Evolutionary conservation across 2,888 invertebrate genomes (phyloP), one percentile per base, ranked within the genome.

Genomic region (Acanthopleura granulata): DNA sequence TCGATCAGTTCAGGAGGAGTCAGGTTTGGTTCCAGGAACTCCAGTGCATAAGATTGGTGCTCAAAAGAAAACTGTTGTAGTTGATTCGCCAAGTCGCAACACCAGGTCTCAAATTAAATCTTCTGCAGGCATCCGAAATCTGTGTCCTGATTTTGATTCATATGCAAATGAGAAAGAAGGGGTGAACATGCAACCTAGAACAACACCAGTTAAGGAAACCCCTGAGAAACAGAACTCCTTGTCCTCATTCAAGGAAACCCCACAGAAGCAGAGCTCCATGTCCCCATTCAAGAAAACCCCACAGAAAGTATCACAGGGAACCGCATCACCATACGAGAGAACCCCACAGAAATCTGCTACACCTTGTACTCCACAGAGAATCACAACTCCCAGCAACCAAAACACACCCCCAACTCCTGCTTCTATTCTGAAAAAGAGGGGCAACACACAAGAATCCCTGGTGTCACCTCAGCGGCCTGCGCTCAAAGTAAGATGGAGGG

Each of bases 321-420:
- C 40, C 9, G 9, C 40, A 40, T 40, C 40, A 40, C 40, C 40
- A 40, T 4, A n/a, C 12, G 57, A 57, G 22, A 57, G n/a, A 18
- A 57, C 6, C 57, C 57, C 57, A 57, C 57, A 57, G 57, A 57
- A 57, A 57, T 40, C 40, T 40, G 3, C 40, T 6, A 57, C 57
- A 57, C 57, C 3, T n/a, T n/a, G 57, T 57, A 57, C 57, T 57
- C 57, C 57, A 18, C 18, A 18, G 18, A 18, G 22, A 18, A 57
- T n/a, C 4, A n/a, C 57, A 57, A 18, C 57, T 4, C 18, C 18
- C 57, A n/a, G 57, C 12, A 57, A 27, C 16, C 66, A 27, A 66
- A 22, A 57, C 57, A 66, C 66, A 27, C 66, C 66, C 1, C 66
- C 66, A 27, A 66, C 66, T 18, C 66, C 66, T 6, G 66, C 66